Evolutionary conservation across 2,888 invertebrate genomes (phyloP), one percentile per base, ranked within the genome.

Genomic region (Sialis lutaria): DNA sequence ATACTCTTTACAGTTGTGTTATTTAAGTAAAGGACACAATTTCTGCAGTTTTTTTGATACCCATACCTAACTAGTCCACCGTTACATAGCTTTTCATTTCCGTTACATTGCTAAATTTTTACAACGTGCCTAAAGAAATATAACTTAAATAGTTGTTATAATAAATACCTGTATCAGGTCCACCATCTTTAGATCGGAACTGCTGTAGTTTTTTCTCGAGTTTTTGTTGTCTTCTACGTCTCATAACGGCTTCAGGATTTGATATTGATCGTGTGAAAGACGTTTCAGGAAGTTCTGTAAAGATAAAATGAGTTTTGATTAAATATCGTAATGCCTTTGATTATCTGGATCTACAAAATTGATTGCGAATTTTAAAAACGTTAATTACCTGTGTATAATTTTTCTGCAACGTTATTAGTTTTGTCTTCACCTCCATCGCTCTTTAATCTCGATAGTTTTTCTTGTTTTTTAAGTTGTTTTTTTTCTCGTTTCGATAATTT

Each of bases 171-270:
- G 92, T 91, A 63, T 93, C 93, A 6, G 92, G 91, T 1, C 92
- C 92, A 41, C 95, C 95, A 60, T 95, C 93, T 64, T 90, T 86
- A 47, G 89, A 89, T 50, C 91, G 79, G 69, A 95, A 95, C 67
- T 95, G 91, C 62, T 96, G 91, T 58, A 98, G 70, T 67, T 95
- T 95, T 61, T 88, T 81, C 65, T 98, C 97, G 47, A 97, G 74
- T 64, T 96, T 96, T 67, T 96, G 93, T 60, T 97, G 96, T 30
- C 98, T 72, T 47, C 96, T 74, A 45, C 96, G 79, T 52, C 95
- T 77, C 98, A 99, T 98, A 56, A 99, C 98, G 50, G 96, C 95
- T 72, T 98, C 98, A 4, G 98, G 98, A 72, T 98, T 99, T 52
- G 96, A 97, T 63, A 99, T 98, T 57, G 95, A 96, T 58, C 98